A percentile compares a stretch with the other conserved stretches of the same genome.
Evolutionary conservation across 2,113 vertebrate genomes (phyloP).

Genomic region (Coryphaenoides rupestris): DNA sequence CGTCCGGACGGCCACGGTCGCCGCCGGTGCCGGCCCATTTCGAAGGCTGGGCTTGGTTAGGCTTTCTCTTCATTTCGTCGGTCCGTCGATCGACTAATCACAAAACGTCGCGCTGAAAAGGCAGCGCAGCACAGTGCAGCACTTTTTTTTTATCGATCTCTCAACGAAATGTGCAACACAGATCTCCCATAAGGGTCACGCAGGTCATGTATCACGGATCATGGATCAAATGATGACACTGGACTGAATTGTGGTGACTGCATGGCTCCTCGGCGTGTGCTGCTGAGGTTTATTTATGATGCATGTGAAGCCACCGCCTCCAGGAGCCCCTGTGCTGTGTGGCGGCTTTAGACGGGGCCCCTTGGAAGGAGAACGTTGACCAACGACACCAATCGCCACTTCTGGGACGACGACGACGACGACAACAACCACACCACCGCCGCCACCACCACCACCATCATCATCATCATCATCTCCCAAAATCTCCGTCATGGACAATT

Average conservation of each 20-base stretch:
- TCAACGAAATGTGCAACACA: too few species aligned
- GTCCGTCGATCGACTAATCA: not conserved
- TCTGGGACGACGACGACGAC: too few species aligned
- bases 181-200: too few species aligned
- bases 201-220: too few species aligned
- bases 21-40: constrained; percentile 14
- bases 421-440: too few species aligned
- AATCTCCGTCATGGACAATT: not conserved
- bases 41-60: constrained; percentile 29
- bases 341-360: constrained; percentile 56
- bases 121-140: too few species aligned
- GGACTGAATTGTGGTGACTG: not conserved
- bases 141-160: too few species aligned
- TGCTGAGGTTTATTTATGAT: constrained; percentile 18
- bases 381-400: constrained; percentile 63
- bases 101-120: not conserved
- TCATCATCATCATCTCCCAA: too few species aligned
- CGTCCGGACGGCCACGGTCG: constrained; percentile 23
- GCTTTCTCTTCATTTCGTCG: constrained; percentile 63
- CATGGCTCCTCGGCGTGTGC: not conserved
- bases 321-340: constrained; percentile 60
- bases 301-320: constrained; percentile 51
- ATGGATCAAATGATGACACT: too few species aligned
- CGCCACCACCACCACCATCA: too few species aligned
- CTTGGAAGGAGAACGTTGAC: constrained; percentile 71